Conservation (phyloP, 2,797 vertebrate species). For the Muraenolepis orangiensis region DNA sequence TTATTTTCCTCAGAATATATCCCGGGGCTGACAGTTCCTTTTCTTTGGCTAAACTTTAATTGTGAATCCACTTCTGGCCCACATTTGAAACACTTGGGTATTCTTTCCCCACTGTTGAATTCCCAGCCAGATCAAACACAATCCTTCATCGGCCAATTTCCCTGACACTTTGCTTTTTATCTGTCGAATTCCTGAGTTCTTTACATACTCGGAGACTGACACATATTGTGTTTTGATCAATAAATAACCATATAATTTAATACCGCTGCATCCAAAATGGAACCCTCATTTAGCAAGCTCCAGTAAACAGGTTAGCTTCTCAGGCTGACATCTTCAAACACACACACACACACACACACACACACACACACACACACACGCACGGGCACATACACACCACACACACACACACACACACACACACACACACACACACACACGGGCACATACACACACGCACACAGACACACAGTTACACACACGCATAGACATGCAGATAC, state of each 20-base stretch:
- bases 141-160: conserved; percentile 75
- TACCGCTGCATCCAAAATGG: conserved; percentile 74
- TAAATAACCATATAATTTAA: conserved; percentile 79
- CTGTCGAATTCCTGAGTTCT: conserved; percentile 61
- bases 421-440: not conserved
- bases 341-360: conserved; percentile 59
- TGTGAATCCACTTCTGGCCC: conserved; percentile 57
- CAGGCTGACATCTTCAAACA: conserved; percentile 74
- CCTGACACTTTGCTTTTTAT: conserved; percentile 70
- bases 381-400: no score
- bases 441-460: not conserved
- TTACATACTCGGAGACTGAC: conserved; percentile 67
- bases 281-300: conserved; percentile 76
- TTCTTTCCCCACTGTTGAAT: conserved; percentile 68
- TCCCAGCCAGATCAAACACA: conserved; percentile 71
- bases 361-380: no score
- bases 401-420: not conserved
- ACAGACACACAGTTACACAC: not conserved
- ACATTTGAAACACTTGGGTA: conserved; percentile 63
- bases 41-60: conserved; percentile 60
- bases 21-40: conserved; percentile 55
- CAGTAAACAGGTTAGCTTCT: conserved; percentile 72
- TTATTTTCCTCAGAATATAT: conserved; percentile 40
- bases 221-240: conserved; percentile 75
- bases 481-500: not conserved